Percentiles rank a stretch among this genome's conserved stretches.
Evolutionary conservation across 2,797 vertebrate species (phyloP).

Genomic region (Betta splendens): DNA sequence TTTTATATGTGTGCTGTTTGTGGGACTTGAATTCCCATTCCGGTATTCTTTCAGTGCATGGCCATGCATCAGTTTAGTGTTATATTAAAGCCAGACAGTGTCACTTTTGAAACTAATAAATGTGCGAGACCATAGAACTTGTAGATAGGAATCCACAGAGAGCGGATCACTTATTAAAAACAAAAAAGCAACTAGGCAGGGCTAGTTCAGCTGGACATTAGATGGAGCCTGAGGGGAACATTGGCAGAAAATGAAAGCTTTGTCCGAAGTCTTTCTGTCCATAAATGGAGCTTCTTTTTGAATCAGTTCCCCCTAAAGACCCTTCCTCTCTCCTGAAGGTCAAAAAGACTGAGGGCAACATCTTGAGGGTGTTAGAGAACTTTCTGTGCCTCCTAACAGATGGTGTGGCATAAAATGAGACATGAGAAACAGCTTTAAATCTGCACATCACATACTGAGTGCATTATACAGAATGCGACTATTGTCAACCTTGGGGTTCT

Average conservation of each 20-base stretch:
- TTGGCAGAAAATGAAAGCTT: conserved; percentile 63
- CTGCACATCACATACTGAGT: conserved; percentile 7
- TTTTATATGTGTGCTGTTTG: conserved; percentile 20
- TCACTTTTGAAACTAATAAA: conserved; percentile 55
- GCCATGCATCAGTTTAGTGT: conserved; percentile 34
- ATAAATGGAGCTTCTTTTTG: conserved; percentile 52
- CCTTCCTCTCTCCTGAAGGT: conserved; percentile 47
- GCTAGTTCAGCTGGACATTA: conserved; percentile 33
- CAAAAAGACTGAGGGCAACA: conserved; percentile 45
- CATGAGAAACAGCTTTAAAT: conserved; percentile 27
- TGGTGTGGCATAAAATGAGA: conserved; percentile 37
- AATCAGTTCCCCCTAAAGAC: conserved; percentile 32
- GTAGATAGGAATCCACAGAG: conserved; percentile 51
- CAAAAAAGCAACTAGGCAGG: conserved; percentile 29
- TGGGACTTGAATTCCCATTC: conserved; percentile 40
- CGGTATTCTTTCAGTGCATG: conserved; percentile 21
- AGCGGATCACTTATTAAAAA: conserved; percentile 65
- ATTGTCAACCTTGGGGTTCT: conserved; percentile 32
- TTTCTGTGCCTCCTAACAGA: conserved; percentile 52
- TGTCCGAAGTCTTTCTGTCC: conserved; percentile 40
- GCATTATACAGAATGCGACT: conserved; percentile 39
- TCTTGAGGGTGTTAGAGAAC: conserved; percentile 36
- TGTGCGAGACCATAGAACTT: conserved; percentile 41
- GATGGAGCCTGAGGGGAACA: conserved; percentile 41
- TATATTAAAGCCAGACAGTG: conserved; percentile 54